Percentiles rank a stretch among this genome's conserved stretches.
These are phyloP conservation scores for Cygnus buccinator DNA, from an alignment of 2,113 vertebrate genomes.

Conservation along the genomic window DNA sequence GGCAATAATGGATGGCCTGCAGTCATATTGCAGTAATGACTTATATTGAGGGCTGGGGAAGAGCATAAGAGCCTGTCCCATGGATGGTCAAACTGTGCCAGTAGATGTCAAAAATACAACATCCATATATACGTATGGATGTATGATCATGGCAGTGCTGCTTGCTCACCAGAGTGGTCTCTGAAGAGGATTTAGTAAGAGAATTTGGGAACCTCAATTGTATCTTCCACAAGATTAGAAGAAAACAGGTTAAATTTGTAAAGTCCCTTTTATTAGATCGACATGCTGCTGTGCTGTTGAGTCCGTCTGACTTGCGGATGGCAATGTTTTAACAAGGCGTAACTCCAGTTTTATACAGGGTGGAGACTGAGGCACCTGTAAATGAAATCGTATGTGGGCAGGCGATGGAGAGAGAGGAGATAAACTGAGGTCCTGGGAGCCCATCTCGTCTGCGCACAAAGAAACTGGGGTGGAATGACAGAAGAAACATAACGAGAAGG, in stretches of 20 bases:
- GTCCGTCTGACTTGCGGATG: neutral
- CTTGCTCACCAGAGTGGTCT: neutral
- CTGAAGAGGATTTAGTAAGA: neutral
- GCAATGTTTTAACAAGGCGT: neutral
- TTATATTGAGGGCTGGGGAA: neutral
- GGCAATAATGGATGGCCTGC: neutral
- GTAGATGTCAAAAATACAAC: neutral
- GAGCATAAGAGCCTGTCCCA: neutral
- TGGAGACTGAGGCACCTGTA: neutral
- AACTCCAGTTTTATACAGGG: neutral
- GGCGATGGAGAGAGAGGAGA: neutral
- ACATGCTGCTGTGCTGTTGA: accelerated
- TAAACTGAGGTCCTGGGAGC: neutral
- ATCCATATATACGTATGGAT: accelerated
- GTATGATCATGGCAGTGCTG: neutral
- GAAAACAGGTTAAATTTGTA: neutral
- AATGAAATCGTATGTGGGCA: slow-evolving; percentile 2
- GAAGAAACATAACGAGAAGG: neutral
- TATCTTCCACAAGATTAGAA: neutral
- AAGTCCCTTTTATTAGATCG: neutral
- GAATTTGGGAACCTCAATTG: neutral
- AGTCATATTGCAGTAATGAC: neutral
- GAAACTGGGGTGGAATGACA: neutral
- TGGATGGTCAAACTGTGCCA: neutral
- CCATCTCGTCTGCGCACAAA: neutral